phyloP scores from a whole-genome alignment of 1,140 invertebrate species.

The Drosophila watanabei region DNA sequence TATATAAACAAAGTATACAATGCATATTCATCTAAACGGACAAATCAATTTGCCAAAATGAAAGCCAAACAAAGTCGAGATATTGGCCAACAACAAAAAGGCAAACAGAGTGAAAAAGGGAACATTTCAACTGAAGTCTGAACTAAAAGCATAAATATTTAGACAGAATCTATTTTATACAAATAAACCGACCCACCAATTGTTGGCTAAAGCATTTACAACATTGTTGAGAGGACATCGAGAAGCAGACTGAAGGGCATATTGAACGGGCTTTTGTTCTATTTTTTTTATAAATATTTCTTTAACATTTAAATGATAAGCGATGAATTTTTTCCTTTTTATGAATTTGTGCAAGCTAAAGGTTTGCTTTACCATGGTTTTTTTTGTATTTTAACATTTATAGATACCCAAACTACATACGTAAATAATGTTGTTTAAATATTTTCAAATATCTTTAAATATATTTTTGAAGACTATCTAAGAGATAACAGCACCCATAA shows the following conservation, averaged over 20 bases:
- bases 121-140: slow-evolving; percentile 26
- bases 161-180: slow-evolving; percentile 40
- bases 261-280: not conserved
- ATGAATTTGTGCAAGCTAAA: not conserved
- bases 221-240: slow-evolving; percentile 15
- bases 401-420: not conserved
- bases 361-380: not conserved
- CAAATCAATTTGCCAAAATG: slow-evolving; percentile 52
- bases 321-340: not conserved
- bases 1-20: slow-evolving; percentile 35
- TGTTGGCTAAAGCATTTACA: slow-evolving; percentile 41
- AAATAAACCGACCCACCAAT: slow-evolving; percentile 29
- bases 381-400: not conserved
- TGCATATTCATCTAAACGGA: slow-evolving; percentile 25
- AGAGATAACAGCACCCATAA: not conserved
- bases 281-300: not conserved
- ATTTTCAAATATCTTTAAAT: not conserved
- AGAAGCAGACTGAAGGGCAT: not conserved
- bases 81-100: slow-evolving; percentile 19
- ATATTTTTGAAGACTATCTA: not conserved
- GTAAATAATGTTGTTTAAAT: not conserved
- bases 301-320: not conserved
- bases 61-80: slow-evolving; percentile 39
- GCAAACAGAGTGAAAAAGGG: slow-evolving; percentile 18
- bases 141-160: slow-evolving; percentile 49